Conservation (phyloP, 2,888 invertebrate genomes). For the Drosophila pegasa region DNA sequence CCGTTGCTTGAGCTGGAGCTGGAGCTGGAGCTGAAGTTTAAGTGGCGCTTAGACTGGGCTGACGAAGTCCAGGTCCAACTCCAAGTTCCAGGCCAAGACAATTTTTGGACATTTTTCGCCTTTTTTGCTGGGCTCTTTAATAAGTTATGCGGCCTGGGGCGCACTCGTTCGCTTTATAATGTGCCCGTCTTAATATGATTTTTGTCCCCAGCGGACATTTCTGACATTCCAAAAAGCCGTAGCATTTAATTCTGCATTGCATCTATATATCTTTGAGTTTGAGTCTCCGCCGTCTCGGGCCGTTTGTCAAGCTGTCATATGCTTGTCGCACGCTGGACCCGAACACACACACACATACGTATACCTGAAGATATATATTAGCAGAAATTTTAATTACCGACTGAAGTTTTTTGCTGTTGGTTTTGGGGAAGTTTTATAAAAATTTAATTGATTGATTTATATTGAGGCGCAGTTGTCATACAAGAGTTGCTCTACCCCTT, state of each 20-base stretch:
- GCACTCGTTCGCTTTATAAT: conserved; percentile 61
- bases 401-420: conserved; percentile 39
- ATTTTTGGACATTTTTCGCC: conserved; percentile 63
- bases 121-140: conserved; percentile 68
- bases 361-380: conserved; percentile 75
- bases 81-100: conserved; percentile 35
- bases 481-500: not conserved
- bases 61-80: not conserved
- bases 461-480: conserved; percentile 69
- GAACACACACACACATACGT: conserved; percentile 15
- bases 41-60: conserved; percentile 73
- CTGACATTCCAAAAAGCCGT: conserved; percentile 77
- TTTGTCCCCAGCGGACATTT: conserved; percentile 81
- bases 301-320: conserved; percentile 84
- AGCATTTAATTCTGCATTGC: conserved; percentile 55
- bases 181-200: conserved; percentile 83
- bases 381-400: conserved; percentile 84
- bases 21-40: conserved; percentile 66
- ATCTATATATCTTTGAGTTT: conserved; percentile 20
- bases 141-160: conserved; percentile 78
- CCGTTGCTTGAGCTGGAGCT: conserved; percentile 67
- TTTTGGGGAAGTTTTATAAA: conserved; percentile 75
- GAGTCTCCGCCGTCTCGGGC: conserved; percentile 53
- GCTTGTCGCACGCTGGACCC: conserved; percentile 79
- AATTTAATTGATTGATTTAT: conserved; percentile 85